Conservation (phyloP, 2,888 invertebrate genomes). For the Griposia aprilina region DNA sequence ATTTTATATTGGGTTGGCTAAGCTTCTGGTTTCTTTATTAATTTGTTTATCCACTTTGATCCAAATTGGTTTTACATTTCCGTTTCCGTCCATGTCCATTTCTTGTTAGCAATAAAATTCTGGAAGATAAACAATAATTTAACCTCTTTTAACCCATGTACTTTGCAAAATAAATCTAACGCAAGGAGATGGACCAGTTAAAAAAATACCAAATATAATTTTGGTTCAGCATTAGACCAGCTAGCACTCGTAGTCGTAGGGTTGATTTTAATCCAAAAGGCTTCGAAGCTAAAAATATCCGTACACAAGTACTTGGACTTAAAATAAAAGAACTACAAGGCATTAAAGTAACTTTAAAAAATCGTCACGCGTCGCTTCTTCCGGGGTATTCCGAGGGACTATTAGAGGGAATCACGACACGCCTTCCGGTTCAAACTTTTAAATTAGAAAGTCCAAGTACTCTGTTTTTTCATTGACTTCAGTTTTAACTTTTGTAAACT, state of each 20-base stretch:
- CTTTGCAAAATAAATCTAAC: not conserved
- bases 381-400: constrained; percentile 62
- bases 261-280: not conserved
- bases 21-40: not conserved
- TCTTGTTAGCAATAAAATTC: not conserved
- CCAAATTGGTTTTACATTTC: constrained; percentile 28
- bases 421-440: constrained; percentile 40
- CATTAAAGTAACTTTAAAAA: constrained; percentile 45
- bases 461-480: not conserved
- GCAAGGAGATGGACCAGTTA: not conserved
- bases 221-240: not conserved
- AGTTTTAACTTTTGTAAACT: not conserved
- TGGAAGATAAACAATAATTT: constrained; percentile 13
- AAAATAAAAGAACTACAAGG: constrained; percentile 25
- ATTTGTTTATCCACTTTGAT: constrained; percentile 1
- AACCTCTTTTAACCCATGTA: not conserved
- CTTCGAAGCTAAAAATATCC: not conserved
- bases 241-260: not conserved
- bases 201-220: not conserved
- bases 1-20: not conserved
- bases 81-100: constrained; percentile 3
- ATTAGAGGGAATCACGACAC: constrained; percentile 38
- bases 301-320: not conserved
- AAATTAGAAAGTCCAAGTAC: constrained; percentile 22
- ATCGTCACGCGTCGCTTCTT: constrained; percentile 61